Percentiles rank a stretch among this genome's conserved stretches.
Evolutionary conservation across 2,113 vertebrate genomes (phyloP).

Genomic region (Saguinus midas): DNA sequence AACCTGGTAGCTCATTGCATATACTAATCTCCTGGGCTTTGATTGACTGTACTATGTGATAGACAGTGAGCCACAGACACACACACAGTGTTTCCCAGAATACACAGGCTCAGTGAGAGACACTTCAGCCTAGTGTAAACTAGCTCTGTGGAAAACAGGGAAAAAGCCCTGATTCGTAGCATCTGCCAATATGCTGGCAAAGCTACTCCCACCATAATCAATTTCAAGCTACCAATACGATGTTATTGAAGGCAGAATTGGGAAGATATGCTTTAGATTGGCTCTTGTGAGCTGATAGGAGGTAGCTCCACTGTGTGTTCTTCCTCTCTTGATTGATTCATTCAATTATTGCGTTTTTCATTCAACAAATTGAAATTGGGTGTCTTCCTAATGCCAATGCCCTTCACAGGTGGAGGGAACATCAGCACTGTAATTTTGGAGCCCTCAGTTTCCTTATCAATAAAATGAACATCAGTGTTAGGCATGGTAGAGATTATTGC

Average conservation of each 20-base stretch:
- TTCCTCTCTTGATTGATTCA: background rate
- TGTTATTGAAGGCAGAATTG: background rate
- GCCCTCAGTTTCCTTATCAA: background rate
- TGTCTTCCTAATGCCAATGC: background rate
- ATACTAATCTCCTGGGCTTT: background rate
- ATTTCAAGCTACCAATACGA: background rate
- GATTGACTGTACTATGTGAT: background rate
- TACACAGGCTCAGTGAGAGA: background rate
- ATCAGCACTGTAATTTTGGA: background rate
- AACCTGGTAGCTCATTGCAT: background rate
- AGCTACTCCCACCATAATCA: background rate
- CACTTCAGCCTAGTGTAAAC: background rate
- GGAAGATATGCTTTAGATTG: rapidly evolving
- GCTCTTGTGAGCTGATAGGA: background rate
- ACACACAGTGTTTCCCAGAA: background rate
- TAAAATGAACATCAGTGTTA: background rate
- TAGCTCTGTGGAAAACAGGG: background rate
- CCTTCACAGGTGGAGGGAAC: background rate
- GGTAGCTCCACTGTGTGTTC: too few species aligned
- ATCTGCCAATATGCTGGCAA: background rate
- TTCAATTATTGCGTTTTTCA: background rate
- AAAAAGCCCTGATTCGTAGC: background rate
- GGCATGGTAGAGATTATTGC: background rate
- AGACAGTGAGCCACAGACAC: background rate
- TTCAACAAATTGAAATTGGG: background rate